A percentile compares a stretch with the other conserved stretches of the same genome.
phyloP scores from a whole-genome alignment of 1,140 invertebrate species.

The Papilio aristodemus region DNA sequence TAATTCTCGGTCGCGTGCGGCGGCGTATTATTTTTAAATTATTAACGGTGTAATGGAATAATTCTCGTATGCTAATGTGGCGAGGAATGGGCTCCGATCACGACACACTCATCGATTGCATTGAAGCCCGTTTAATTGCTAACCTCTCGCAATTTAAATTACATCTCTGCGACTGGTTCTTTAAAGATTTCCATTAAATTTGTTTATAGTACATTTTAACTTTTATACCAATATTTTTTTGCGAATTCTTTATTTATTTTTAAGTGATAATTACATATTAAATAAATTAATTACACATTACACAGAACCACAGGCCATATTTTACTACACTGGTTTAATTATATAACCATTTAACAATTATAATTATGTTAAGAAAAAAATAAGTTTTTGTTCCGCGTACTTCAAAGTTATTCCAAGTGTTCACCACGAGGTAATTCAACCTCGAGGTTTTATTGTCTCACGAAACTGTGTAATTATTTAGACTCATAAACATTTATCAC shows the following conservation, averaged over 20 bases:
- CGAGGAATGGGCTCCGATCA: conserved; percentile 53
- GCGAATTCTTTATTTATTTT: no score
- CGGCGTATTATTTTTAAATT: conserved; percentile 69
- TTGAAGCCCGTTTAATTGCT: conserved; percentile 37
- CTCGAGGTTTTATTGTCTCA: conserved; percentile 15
- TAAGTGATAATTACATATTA: no score
- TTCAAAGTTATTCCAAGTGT: not conserved
- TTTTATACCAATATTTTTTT: no score
- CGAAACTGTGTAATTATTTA: conserved; percentile 21
- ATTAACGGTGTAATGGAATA: conserved; percentile 67
- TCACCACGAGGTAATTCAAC: not conserved
- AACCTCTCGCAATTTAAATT: conserved; percentile 37
- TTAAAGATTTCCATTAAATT: no score
- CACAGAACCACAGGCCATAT: no score
- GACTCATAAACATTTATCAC: conserved; percentile 9
- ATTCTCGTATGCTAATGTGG: conserved; percentile 63
- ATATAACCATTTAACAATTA: not conserved
- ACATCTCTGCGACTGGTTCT: conserved; percentile 11
- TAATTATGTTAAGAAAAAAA: not conserved
- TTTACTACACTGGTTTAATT: no score
- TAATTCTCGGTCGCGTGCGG: conserved; percentile 61
- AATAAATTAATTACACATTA: no score
- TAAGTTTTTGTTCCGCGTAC: not conserved
- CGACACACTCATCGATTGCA: conserved; percentile 43
- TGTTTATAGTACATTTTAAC: no score